A percentile compares a stretch with the other conserved stretches of the same genome.
Conservation (phyloP, 2,113 vertebrate species). For the Microcebus ravelobensis region DNA sequence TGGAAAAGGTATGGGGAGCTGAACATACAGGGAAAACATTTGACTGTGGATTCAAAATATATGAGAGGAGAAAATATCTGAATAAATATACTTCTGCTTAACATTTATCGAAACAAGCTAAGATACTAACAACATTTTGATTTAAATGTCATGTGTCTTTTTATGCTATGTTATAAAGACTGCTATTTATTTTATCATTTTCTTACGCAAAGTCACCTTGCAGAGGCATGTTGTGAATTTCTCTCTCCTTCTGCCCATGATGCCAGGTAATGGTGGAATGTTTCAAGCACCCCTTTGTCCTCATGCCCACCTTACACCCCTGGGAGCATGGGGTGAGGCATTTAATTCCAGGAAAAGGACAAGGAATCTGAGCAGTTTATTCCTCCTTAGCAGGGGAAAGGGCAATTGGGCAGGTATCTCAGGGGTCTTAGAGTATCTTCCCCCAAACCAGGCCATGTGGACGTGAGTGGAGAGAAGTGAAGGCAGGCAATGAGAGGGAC, state of each 20-base stretch:
- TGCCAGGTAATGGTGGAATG: too few relatives aligned
- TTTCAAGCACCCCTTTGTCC: background rate
- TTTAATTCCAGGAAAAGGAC: too few relatives aligned
- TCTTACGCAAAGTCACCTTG: background rate
- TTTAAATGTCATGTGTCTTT: slow-evolving; percentile 57
- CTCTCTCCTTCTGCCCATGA: background rate
- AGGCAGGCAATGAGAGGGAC: background rate
- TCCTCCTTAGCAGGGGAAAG: background rate
- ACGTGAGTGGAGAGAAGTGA: background rate
- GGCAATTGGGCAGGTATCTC: background rate
- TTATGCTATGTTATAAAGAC: background rate
- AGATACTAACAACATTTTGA: slow-evolving; percentile 37
- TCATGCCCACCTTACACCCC: background rate
- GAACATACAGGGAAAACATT: slow-evolving; percentile 25
- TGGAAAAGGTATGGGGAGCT: background rate
- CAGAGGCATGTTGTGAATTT: background rate
- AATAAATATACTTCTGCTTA: slow-evolving; percentile 43
- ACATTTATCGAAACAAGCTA: slow-evolving; percentile 53
- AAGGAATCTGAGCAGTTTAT: background rate
- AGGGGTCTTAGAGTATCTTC: background rate
- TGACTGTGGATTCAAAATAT: slow-evolving; percentile 39
- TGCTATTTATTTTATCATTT: background rate
- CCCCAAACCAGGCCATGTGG: fast-evolving
- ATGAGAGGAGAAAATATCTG: slow-evolving; percentile 15
- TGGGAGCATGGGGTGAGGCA: background rate